Conservation (phyloP, 2,113 vertebrate genomes). For the Ariopsis seemanni region DNA sequence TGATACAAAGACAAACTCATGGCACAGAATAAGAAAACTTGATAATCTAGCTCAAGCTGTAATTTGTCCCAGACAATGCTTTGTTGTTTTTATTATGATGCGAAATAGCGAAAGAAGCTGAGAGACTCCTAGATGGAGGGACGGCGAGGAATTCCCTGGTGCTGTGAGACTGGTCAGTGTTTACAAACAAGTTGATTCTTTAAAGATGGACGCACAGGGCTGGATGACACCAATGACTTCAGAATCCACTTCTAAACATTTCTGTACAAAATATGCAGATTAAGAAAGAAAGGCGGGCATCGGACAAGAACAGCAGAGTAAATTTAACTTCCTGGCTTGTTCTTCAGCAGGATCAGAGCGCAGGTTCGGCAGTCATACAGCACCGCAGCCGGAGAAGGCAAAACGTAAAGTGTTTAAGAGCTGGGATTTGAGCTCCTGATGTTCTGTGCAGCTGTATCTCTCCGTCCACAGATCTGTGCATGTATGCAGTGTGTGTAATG, state of each 20-base stretch:
- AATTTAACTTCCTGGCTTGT: not conserved
- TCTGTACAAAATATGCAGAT: not conserved
- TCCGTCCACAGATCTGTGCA: not conserved
- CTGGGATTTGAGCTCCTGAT: not conserved
- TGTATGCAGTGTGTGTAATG: not conserved
- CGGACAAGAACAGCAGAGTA: not conserved
- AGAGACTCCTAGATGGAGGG: constrained; percentile 21
- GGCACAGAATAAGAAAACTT: constrained; percentile 12
- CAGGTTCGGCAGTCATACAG: not conserved
- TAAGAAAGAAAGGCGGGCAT: not conserved
- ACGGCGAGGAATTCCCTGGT: constrained; percentile 26
- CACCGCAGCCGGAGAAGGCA: not conserved
- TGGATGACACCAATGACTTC: not conserved
- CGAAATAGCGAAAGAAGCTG: constrained; percentile 21
- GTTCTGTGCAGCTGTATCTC: not conserved
- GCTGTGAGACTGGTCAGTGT: constrained; percentile 42
- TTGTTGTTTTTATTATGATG: constrained; percentile 35
- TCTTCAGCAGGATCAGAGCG: not conserved
- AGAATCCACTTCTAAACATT: not conserved
- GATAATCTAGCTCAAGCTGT: constrained; percentile 32
- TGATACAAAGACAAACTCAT: constrained; percentile 12
- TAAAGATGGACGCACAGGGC: constrained; percentile 8
- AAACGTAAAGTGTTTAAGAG: not conserved
- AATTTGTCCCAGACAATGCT: constrained; percentile 26
- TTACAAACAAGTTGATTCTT: constrained; percentile 51